These are phyloP conservation scores for Rhynchotus rufescens DNA, from an alignment of 2,797 vertebrate genomes.

Conservation along the genomic window DNA sequence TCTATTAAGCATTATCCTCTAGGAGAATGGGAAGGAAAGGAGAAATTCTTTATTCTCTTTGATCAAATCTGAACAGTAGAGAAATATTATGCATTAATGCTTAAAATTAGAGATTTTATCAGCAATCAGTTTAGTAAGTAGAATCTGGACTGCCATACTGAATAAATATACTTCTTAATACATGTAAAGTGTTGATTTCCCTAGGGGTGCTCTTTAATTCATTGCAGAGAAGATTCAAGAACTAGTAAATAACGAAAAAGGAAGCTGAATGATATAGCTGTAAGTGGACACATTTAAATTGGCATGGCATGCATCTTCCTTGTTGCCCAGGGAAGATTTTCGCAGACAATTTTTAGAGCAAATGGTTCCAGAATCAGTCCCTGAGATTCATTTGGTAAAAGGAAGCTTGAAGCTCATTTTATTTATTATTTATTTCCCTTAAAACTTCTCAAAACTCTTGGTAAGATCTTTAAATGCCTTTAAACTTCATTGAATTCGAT, in stretches of 20 bases:
- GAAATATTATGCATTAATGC: slow-evolving; percentile 64
- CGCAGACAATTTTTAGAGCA: neutral
- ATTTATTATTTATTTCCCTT: neutral
- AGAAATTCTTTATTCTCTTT: slow-evolving; percentile 67
- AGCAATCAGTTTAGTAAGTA: slow-evolving; percentile 57
- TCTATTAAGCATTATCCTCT: slow-evolving; percentile 59
- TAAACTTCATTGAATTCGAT: neutral
- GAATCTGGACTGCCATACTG: slow-evolving; percentile 32
- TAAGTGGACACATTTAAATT: neutral
- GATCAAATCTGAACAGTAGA: slow-evolving; percentile 65
- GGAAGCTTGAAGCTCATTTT: neutral
- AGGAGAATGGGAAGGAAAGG: neutral
- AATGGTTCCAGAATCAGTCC: neutral
- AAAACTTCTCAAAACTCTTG: neutral
- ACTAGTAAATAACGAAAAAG: slow-evolving; percentile 26
- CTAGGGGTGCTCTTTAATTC: slow-evolving; percentile 41
- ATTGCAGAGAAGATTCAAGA: slow-evolving; percentile 3
- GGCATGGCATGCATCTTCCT: neutral
- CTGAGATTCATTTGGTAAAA: neutral
- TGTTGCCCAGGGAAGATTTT: neutral
- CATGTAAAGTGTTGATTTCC: slow-evolving; percentile 39
- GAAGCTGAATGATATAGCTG: neutral
- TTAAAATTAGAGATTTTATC: slow-evolving; percentile 75
- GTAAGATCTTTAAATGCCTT: neutral
- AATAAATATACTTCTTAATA: slow-evolving; percentile 59